Percentiles rank a stretch among this genome's conserved stretches.
Conservation (phyloP, 1,140 invertebrate genomes). For the Nephila pilipes region DNA sequence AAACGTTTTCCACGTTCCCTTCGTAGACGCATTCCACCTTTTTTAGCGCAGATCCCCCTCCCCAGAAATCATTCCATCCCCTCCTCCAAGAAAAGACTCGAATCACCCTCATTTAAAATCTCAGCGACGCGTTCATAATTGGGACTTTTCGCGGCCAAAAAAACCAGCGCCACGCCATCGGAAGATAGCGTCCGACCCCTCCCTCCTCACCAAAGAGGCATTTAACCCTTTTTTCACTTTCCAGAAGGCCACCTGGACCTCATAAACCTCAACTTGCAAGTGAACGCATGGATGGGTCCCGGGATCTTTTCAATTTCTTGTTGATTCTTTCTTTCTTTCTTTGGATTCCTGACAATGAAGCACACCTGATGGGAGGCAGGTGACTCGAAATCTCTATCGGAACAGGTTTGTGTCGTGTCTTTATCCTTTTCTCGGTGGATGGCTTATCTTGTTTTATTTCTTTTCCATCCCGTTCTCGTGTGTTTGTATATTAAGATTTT, state of each 20-base stretch:
- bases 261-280: slow-evolving; percentile 30
- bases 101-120: slow-evolving; percentile 9
- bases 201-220: slow-evolving; percentile 8
- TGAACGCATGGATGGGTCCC: slow-evolving; percentile 18
- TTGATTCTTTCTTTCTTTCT: background rate
- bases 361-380: slow-evolving; percentile 42
- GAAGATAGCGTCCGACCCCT: background rate
- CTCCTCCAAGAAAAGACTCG: background rate
- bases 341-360: slow-evolving; percentile 7
- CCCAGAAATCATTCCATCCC: background rate
- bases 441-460: background rate
- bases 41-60: background rate
- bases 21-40: too few relatives aligned
- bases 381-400: slow-evolving; percentile 31
- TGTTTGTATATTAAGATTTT: background rate
- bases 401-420: slow-evolving; percentile 4
- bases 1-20: too few relatives aligned
- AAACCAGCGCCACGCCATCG: background rate
- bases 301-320: background rate
- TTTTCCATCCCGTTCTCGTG: background rate
- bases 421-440: background rate
- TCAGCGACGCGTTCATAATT: slow-evolving; percentile 3
- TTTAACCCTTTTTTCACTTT: slow-evolving; percentile 49
- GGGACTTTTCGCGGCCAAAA: background rate
- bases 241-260: slow-evolving; percentile 24